Evolutionary conservation across 2,113 vertebrate genomes (phyloP).

Genomic region (Lepisosteus oculatus): DNA sequence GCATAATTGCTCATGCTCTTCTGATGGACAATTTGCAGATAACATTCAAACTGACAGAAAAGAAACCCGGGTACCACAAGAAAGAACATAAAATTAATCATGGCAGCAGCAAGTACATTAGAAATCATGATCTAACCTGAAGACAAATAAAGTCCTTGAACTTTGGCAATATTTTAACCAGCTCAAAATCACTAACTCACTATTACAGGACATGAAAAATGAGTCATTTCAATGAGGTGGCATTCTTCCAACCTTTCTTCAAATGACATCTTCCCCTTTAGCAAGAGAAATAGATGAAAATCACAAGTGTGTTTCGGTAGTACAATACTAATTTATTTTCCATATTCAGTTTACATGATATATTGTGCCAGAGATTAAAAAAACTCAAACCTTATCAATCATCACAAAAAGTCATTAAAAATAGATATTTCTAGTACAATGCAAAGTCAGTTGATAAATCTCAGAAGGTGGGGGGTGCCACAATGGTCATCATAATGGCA

Average conservation of each 20-base stretch:
- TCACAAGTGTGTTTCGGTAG: conserved; percentile 33
- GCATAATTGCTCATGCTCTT: no score
- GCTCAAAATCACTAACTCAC: not conserved
- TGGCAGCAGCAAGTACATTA: no score
- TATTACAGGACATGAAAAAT: not conserved
- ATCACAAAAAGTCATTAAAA: conserved; percentile 31
- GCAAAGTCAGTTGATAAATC: conserved; percentile 30
- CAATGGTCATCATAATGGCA: conserved; percentile 13
- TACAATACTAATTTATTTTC: conserved; percentile 34
- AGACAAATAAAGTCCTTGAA: no score
- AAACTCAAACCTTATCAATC: conserved; percentile 41
- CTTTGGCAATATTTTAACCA: conserved; percentile 2
- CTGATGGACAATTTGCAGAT: no score
- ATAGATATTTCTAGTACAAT: conserved; percentile 28
- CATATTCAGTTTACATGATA: conserved; percentile 38
- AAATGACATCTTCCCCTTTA: conserved; percentile 5
- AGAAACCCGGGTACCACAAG: no score
- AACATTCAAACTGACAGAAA: no score
- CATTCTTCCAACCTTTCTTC: not conserved
- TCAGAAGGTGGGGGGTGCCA: conserved; percentile 18
- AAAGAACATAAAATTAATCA: no score
- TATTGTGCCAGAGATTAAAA: conserved; percentile 33
- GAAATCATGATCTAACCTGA: no score
- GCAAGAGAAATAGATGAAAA: conserved; percentile 34
- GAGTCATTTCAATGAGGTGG: conserved; percentile 7